A percentile compares a stretch with the other conserved stretches of the same genome.
Evolutionary conservation across 2,888 invertebrate genomes (phyloP).

Genomic region (Drosophila neotestacea): DNA sequence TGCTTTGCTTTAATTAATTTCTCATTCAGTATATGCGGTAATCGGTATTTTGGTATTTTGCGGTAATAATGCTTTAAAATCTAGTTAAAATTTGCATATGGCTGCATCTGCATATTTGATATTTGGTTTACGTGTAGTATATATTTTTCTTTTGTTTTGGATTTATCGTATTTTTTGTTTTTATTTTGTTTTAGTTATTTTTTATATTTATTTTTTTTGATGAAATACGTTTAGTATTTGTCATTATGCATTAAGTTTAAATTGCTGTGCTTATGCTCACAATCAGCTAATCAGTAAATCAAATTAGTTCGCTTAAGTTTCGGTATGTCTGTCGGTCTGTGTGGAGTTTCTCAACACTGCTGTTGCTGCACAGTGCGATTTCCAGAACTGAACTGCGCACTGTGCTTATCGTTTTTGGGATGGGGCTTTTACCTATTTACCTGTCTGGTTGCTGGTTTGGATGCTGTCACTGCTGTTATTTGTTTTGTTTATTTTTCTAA

Average conservation of each 20-base stretch:
- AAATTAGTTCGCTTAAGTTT: slow-evolving; percentile 47
- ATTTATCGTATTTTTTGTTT: slow-evolving; percentile 29
- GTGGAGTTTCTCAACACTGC: slow-evolving; percentile 44
- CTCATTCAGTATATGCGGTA: slow-evolving; percentile 62
- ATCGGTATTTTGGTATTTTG: slow-evolving; percentile 66
- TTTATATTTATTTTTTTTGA: slow-evolving; percentile 24
- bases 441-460: slow-evolving; percentile 46
- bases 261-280: slow-evolving; percentile 50
- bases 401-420: slow-evolving; percentile 15
- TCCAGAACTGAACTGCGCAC: slow-evolving; percentile 41
- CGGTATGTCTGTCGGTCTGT: slow-evolving; percentile 36
- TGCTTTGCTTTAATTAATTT: slow-evolving; percentile 31
- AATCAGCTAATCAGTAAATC: slow-evolving; percentile 61
- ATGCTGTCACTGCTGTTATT: slow-evolving; percentile 12
- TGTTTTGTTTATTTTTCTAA: slow-evolving; percentile 21
- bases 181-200: slow-evolving; percentile 21
- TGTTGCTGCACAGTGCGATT: slow-evolving; percentile 32
- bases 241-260: slow-evolving; percentile 40
- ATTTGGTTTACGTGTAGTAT: slow-evolving; percentile 66
- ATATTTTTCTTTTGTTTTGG: slow-evolving; percentile 40
- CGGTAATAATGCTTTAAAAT: slow-evolving; percentile 80
- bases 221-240: slow-evolving; percentile 44
- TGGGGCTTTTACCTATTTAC: slow-evolving; percentile 33
- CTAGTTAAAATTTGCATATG: slow-evolving; percentile 80
- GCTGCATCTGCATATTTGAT: slow-evolving; percentile 74